These are phyloP conservation scores for Hydroisotoma schaefferi DNA, from an alignment of 2,888 invertebrate species.

Conservation along the genomic window DNA sequence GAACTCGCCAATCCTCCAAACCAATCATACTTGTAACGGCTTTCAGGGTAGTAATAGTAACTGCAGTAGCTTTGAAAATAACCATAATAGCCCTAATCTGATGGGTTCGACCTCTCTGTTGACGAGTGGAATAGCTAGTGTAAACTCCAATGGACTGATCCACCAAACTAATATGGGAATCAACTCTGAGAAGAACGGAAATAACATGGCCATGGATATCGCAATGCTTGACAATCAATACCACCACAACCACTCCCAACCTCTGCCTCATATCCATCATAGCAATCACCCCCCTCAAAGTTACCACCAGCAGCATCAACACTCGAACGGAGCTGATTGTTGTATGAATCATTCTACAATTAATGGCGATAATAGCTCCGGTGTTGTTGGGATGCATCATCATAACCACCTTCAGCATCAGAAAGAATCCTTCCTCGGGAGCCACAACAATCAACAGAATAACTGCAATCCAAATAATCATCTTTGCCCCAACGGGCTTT, in stretches of 20 bases:
- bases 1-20: conserved; percentile 13
- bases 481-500: conserved; percentile 13
- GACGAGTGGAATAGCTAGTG: conserved; percentile 12
- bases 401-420: background rate
- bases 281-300: conserved; percentile 1
- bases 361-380: background rate
- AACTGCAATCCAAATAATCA: conserved; percentile 9
- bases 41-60: conserved; percentile 12
- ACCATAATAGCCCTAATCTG: conserved; percentile 4
- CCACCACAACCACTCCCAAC: too few relatives aligned
- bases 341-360: background rate
- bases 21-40: conserved; percentile 4
- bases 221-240: conserved; percentile 12
- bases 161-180: conserved; percentile 13
- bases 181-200: conserved; percentile 1
- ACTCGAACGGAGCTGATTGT: conserved; percentile 4
- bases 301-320: conserved; percentile 8
- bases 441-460: background rate
- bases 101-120: conserved; percentile 26
- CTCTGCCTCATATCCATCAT: conserved; percentile 7
- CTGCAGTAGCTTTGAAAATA: conserved; percentile 5
- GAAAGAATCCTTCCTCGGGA: conserved; percentile 4
- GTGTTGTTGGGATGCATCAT: background rate
- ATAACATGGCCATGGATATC: background rate
- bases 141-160: background rate